Evolutionary conservation across 2,797 vertebrate species (phyloP).

Genomic region (Phaenicophaeus curvirostris): DNA sequence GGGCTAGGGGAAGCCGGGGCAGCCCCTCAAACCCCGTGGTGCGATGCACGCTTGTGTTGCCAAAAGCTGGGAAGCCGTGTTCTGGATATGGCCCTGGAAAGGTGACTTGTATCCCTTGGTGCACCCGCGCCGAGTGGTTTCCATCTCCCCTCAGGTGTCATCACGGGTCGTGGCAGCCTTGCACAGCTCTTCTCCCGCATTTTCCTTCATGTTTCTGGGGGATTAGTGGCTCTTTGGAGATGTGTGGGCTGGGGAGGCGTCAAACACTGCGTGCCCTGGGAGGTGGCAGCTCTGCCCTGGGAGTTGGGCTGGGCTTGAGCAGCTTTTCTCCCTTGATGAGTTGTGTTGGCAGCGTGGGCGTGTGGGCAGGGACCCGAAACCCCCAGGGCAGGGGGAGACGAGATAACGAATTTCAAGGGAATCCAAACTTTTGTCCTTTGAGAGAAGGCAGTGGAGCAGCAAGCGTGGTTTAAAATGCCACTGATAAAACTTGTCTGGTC

Average conservation of each 20-base stretch:
- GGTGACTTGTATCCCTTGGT: rapidly evolving
- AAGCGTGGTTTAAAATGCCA: neutral
- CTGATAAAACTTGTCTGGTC: neutral
- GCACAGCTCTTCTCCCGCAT: rapidly evolving
- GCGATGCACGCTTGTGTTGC: neutral
- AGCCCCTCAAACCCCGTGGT: neutral
- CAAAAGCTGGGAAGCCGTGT: neutral
- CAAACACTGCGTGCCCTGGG: rapidly evolving
- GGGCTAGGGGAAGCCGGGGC: neutral
- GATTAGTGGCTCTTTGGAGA: neutral
- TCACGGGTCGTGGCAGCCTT: neutral
- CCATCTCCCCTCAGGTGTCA: too few relatives aligned
- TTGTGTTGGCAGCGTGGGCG: neutral
- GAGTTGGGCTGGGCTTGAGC: neutral
- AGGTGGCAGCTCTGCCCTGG: neutral
- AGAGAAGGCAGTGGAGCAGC: neutral
- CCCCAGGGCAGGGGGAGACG: neutral
- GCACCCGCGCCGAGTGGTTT: rapidly evolving
- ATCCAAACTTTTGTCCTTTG: neutral
- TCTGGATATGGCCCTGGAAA: too few relatives aligned
- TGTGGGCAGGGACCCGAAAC: neutral
- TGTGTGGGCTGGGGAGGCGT: neutral
- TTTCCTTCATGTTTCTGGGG: neutral
- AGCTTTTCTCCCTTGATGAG: neutral
- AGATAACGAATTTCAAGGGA: neutral